A percentile compares a stretch with the other conserved stretches of the same genome.
Conservation (phyloP, 2,888 invertebrate genomes). For the Limnephilus auricula region DNA sequence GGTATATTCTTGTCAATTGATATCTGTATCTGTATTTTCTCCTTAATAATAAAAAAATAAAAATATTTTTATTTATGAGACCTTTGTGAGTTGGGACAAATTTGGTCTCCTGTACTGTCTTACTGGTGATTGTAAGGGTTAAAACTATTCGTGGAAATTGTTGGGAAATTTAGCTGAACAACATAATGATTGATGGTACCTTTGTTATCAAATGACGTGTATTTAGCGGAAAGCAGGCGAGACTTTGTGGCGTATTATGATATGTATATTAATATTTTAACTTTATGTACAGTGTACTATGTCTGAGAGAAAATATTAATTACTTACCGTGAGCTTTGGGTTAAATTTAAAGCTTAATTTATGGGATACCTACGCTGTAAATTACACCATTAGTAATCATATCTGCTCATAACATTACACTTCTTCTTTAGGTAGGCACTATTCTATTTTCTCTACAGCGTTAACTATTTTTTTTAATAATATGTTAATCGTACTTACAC, state of each 20-base stretch:
- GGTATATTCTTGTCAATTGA: no score
- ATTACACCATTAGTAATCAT: background rate
- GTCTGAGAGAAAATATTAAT: background rate
- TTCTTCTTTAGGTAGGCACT: background rate
- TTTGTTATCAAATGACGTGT: conserved; percentile 13
- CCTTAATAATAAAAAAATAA: no score
- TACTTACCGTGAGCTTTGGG: background rate
- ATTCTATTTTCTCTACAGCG: no score
- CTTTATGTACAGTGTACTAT: background rate
- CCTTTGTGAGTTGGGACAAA: no score
- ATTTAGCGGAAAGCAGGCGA: background rate
- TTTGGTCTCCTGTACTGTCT: no score
- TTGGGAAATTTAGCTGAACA: background rate
- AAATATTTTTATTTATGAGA: no score
- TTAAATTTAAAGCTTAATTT: background rate
- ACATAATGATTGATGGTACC: conserved; percentile 1
- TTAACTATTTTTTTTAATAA: no score
- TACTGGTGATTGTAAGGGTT: no score
- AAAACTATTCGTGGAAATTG: background rate
- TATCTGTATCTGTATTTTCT: no score
- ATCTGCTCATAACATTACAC: background rate
- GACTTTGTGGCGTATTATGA: background rate
- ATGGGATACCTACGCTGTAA: background rate
- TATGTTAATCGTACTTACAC: no score
- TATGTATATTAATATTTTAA: background rate